These are phyloP conservation scores for Penaeus vannamei DNA, from an alignment of 1,140 invertebrate genomes.

Conservation along the genomic window DNA sequence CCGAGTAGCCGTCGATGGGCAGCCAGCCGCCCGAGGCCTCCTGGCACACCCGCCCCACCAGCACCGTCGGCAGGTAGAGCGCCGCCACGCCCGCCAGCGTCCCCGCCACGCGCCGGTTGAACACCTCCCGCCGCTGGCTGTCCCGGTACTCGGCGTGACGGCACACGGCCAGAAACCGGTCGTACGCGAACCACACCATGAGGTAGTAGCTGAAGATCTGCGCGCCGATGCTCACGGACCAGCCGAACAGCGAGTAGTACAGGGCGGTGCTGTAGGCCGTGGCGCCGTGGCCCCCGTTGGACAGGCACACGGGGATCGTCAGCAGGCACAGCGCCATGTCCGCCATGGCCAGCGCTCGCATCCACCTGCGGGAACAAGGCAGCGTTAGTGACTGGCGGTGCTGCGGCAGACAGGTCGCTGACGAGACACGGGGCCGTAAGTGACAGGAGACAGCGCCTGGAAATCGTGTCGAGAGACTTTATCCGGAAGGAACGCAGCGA, in stretches of 20 bases:
- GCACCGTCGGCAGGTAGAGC: slow-evolving; percentile 42
- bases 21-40: neutral
- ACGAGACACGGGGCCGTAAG: too few relatives aligned
- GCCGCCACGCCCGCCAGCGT: slow-evolving; percentile 26
- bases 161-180: slow-evolving; percentile 54
- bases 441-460: too few relatives aligned
- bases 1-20: slow-evolving; percentile 38
- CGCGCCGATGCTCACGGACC: slow-evolving; percentile 48
- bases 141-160: slow-evolving; percentile 36
- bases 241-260: slow-evolving; percentile 58
- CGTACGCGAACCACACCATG: slow-evolving; percentile 56
- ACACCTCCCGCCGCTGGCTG: slow-evolving; percentile 33
- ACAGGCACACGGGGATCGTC: slow-evolving; percentile 48
- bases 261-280: neutral
- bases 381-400: too few relatives aligned
- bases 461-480: too few relatives aligned
- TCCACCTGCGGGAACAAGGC: slow-evolving; percentile 11
- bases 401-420: too few relatives aligned
- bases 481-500: too few relatives aligned
- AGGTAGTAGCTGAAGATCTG: slow-evolving; percentile 62
- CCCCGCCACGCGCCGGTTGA: neutral
- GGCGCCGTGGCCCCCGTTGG: slow-evolving; percentile 25
- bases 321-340: slow-evolving; percentile 49
- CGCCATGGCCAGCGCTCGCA: slow-evolving; percentile 40
- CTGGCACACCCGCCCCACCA: slow-evolving; percentile 29